phyloP scores from a whole-genome alignment of 2,888 invertebrate species.

The Nemotelus nigrinus region DNA sequence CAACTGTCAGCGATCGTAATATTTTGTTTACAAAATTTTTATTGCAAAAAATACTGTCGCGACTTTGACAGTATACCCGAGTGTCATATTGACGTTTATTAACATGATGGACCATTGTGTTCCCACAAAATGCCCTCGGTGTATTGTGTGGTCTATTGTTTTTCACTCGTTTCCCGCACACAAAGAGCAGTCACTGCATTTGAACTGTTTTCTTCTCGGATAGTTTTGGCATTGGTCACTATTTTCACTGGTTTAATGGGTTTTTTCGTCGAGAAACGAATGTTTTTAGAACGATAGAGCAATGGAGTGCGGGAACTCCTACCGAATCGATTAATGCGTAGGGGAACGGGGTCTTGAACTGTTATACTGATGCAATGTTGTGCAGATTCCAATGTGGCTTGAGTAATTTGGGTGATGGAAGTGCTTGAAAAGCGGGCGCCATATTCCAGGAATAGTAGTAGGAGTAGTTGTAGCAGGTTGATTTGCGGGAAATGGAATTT shows the following conservation, averaged over 20 bases:
- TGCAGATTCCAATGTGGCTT: background rate
- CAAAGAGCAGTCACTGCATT: background rate
- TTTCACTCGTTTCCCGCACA: background rate
- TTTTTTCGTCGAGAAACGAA: background rate
- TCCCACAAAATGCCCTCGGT: slow-evolving; percentile 18
- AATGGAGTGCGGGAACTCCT: slow-evolving; percentile 40
- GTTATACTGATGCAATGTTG: slow-evolving; percentile 37
- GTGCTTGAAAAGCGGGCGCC: background rate
- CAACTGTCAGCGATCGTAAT: slow-evolving; percentile 34
- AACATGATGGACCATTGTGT: slow-evolving; percentile 31
- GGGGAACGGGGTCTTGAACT: slow-evolving; percentile 30
- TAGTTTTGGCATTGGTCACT: background rate
- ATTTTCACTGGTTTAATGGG: slow-evolving; percentile 16
- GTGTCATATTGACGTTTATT: slow-evolving; percentile 41
- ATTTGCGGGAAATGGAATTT: no score
- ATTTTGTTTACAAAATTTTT: slow-evolving; percentile 46
- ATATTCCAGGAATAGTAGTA: no score
- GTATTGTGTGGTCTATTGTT: background rate
- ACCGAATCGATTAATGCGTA: slow-evolving; percentile 38
- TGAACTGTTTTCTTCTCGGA: background rate
- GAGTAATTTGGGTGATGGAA: background rate
- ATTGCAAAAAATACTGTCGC: slow-evolving; percentile 39
- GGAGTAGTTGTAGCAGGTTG: no score
- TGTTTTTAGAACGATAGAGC: slow-evolving; percentile 10
- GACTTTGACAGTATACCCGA: slow-evolving; percentile 36